A percentile compares a stretch with the other conserved stretches of the same genome.
phyloP scores from a whole-genome alignment of 2,888 invertebrate species.

The Lamellibrachia satsuma region DNA sequence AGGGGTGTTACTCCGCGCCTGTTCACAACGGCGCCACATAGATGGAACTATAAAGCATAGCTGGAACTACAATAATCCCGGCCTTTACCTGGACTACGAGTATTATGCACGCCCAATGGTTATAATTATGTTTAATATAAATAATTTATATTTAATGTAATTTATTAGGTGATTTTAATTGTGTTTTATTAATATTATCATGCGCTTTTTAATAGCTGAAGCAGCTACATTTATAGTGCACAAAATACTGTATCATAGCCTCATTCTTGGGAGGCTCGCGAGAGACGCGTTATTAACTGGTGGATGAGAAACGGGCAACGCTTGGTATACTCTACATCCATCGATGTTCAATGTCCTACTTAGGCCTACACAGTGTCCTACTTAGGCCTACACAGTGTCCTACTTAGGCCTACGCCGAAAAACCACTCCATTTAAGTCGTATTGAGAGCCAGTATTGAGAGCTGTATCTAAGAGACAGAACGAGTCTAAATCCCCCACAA shows the following conservation, averaged over 20 bases:
- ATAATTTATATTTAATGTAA: too few relatives aligned
- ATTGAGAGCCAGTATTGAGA: too few relatives aligned
- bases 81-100: too few relatives aligned
- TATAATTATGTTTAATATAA: too few relatives aligned
- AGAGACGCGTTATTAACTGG: neutral
- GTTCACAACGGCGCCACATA: neutral
- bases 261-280: neutral
- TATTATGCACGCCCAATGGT: too few relatives aligned
- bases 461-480: too few relatives aligned
- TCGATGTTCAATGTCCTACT: neutral
- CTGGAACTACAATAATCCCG: neutral
- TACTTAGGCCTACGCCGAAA: neutral
- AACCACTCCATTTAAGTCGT: too few relatives aligned
- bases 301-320: neutral
- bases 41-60: neutral
- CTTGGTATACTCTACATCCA: neutral
- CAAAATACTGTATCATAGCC: neutral
- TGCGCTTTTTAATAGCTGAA: too few relatives aligned
- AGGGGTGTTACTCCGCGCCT: neutral
- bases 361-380: neutral
- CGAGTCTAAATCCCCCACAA: too few relatives aligned
- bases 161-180: too few relatives aligned
- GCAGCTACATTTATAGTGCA: too few relatives aligned
- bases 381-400: neutral
- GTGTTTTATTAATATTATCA: too few relatives aligned